Evolutionary conservation across 2,888 invertebrate genomes (phyloP), one percentile per base, ranked within the genome.

Genomic region (Diaphora mendica): DNA sequence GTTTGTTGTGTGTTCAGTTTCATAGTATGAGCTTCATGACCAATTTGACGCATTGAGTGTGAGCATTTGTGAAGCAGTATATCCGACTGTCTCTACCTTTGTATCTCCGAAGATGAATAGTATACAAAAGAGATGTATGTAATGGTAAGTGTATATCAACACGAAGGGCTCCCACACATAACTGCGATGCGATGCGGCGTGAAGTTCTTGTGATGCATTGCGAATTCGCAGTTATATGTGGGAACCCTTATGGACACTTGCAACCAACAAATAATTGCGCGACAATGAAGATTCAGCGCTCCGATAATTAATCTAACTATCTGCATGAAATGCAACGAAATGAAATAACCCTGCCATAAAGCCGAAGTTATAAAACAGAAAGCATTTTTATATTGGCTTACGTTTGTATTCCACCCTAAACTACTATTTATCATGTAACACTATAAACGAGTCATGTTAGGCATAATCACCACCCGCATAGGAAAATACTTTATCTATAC

Each of bases 1-100:
- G 82, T 84, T 85, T 88, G 88, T 39, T 80, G 86, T 82, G 82
- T 85, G 84, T 77, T 84, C 11, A 39, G 39, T 39, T 11, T 39
- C 83, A 85, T 85, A 86, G 78, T 77, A 85, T 84, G 86, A 77
- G 79, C 78, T 85, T 88, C 88, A 90, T 89, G 88, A 82, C 86
- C 77, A 72, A 77, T 81, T 82, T 82, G 77, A 79, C 76, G 82
- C 78, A 75, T 74, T 26, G 76, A 74, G 79, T 81, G 77, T 80
- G 82, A 80, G 80, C 62, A 72, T 30, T 39, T n/a, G 42, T 39
- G 26, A 26, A 59, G 59, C 59, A 55, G 68, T 55, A 55, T 23
- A 35, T 23, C 35, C 35, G 20, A 13, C 39, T 39, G 39, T 39
- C 11, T 39, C 11, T 39, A 39, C 9, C 9, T 39, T 39, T 39